phyloP scores from a whole-genome alignment of 1,140 invertebrate genomes.

The Zaprionus camerounensis region DNA sequence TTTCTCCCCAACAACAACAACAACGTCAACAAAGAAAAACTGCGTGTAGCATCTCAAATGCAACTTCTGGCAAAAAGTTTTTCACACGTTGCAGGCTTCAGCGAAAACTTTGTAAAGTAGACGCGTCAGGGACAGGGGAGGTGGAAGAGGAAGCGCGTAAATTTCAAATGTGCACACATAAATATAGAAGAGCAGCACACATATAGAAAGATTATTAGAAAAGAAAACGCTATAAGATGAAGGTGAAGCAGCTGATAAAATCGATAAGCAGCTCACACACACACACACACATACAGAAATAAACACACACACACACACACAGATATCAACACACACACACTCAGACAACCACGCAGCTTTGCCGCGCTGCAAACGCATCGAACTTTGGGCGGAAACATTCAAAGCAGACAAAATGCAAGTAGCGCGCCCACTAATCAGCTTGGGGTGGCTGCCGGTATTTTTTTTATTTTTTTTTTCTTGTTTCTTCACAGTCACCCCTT shows the following conservation, averaged over 20 bases:
- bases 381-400: slow-evolving; percentile 19
- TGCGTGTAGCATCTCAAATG: slow-evolving; percentile 43
- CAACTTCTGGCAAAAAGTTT: slow-evolving; percentile 30
- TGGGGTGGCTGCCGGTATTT: neutral
- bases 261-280: slow-evolving; percentile 52
- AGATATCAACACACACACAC: neutral
- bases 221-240: slow-evolving; percentile 6
- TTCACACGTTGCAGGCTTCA: slow-evolving; percentile 36
- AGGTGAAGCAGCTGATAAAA: slow-evolving; percentile 53
- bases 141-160: slow-evolving; percentile 29
- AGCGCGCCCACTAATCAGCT: neutral
- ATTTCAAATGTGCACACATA: slow-evolving; percentile 51
- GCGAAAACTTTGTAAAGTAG: slow-evolving; percentile 17
- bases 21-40: slow-evolving; percentile 28
- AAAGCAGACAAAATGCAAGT: neutral
- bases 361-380: slow-evolving; percentile 5
- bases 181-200: slow-evolving; percentile 34
- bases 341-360: neutral
- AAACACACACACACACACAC: neutral
- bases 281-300: too few relatives aligned
- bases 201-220: slow-evolving; percentile 14
- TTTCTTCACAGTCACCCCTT: neutral
- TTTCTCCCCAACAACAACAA: slow-evolving; percentile 21
- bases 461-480: too few relatives aligned
- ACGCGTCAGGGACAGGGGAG: neutral